These are phyloP conservation scores for Nasonia vitripennis DNA, from an alignment of 1,140 invertebrate genomes.

Conservation along the genomic window DNA sequence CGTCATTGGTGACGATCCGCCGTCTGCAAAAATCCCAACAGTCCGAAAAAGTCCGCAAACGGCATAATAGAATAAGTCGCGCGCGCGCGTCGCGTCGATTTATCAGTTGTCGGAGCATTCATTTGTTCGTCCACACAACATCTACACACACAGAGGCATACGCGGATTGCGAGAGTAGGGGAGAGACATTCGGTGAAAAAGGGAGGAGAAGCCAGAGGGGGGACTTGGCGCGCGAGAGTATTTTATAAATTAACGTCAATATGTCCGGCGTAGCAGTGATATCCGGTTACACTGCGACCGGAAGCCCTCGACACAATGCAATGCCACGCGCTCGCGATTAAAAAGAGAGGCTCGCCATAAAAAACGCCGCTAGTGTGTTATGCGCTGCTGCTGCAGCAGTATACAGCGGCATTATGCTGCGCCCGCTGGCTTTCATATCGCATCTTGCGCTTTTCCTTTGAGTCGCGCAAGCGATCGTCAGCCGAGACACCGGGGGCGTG, in stretches of 20 bases:
- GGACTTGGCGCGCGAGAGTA: slow-evolving; percentile 62
- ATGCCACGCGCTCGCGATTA: slow-evolving; percentile 55
- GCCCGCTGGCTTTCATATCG: slow-evolving; percentile 44
- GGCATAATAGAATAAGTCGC: slow-evolving; percentile 25
- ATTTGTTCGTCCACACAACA: slow-evolving; percentile 5
- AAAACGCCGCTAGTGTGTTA: slow-evolving; percentile 44
- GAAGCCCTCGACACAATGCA: slow-evolving; percentile 66
- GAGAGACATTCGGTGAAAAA: slow-evolving; percentile 46
- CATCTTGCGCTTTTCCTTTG: slow-evolving; percentile 51
- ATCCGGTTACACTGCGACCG: slow-evolving; percentile 68
- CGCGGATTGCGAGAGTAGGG: slow-evolving; percentile 16
- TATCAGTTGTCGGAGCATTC: slow-evolving; percentile 32
- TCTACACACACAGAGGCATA: background rate
- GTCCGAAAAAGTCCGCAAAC: background rate
- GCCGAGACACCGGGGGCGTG: slow-evolving; percentile 54
- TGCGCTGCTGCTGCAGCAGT: slow-evolving; percentile 34
- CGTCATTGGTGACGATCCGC: too few species aligned
- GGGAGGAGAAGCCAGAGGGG: slow-evolving; percentile 43
- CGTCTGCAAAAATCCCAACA: background rate
- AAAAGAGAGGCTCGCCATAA: slow-evolving; percentile 51
- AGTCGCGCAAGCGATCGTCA: slow-evolving; percentile 38
- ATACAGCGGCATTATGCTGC: slow-evolving; percentile 62
- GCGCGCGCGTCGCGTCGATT: slow-evolving; percentile 31
- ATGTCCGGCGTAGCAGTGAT: slow-evolving; percentile 61
- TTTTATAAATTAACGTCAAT: slow-evolving; percentile 73